Percentiles rank a stretch among this genome's conserved stretches.
Conservation (phyloP, 1,140 invertebrate genomes). For the Adoxophyes honmai region DNA sequence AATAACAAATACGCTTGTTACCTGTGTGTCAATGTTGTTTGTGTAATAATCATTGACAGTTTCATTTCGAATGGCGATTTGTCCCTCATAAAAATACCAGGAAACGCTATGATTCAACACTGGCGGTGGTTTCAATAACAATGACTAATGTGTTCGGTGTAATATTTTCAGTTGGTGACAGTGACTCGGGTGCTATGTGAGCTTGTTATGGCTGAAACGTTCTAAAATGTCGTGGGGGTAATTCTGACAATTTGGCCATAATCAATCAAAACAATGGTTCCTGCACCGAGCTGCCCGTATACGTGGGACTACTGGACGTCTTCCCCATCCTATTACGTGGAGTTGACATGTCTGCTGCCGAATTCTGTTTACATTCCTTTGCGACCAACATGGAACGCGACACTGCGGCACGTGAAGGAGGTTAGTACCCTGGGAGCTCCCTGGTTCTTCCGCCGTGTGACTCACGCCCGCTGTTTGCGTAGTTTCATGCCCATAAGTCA, state of each 20-base stretch:
- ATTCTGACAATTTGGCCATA: conserved; percentile 45
- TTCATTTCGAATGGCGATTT: conserved; percentile 71
- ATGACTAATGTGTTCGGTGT: conserved; percentile 44
- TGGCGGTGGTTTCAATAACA: conserved; percentile 47
- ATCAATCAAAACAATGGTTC: conserved; percentile 79
- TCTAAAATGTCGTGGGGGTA: conserved; percentile 61
- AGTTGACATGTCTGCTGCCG: conserved; percentile 90
- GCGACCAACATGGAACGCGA: conserved; percentile 83
- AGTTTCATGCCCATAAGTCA: conserved; percentile 39
- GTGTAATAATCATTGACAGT: conserved; percentile 65
- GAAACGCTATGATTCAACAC: conserved; percentile 77
- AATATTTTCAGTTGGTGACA: conserved; percentile 58
- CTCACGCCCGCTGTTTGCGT: conserved; percentile 42
- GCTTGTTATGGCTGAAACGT: conserved; percentile 50
- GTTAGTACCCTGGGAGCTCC: conserved; percentile 72
- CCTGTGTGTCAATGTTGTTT: conserved; percentile 53
- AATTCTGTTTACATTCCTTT: conserved; percentile 88
- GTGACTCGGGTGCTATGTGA: conserved; percentile 45
- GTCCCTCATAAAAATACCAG: conserved; percentile 72
- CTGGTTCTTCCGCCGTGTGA: conserved; percentile 34
- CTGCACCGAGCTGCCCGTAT: conserved; percentile 79
- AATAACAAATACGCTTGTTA: conserved; percentile 26
- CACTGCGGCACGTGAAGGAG: conserved; percentile 91
- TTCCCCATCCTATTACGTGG: conserved; percentile 79
- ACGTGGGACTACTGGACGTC: conserved; percentile 81